Evolutionary conservation across 2,113 vertebrate species (phyloP), one percentile per base, ranked within the genome.

Genomic region (Cyanistes caeruleus): DNA sequence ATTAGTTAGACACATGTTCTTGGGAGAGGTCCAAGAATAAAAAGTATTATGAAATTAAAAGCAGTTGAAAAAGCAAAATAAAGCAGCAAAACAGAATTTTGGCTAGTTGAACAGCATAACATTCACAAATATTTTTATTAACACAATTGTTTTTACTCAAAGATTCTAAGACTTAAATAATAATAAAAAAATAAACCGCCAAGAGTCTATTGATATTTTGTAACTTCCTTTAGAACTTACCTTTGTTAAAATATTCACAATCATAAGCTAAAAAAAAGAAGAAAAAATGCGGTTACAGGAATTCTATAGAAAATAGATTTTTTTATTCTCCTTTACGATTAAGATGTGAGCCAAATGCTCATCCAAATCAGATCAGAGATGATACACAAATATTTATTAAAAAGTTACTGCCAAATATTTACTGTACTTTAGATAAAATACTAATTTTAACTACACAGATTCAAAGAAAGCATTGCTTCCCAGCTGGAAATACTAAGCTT

Each of bases 171-270:
- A 74, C 6, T 35, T 58, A 37, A 7, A 51, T 20, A 39, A 39
- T 39, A 39, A 39, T 10, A 12, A 25, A 49, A 67, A 39, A 27
- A 59, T 39, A 87, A 2, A 0, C 1, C 2, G 11, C 39, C 31
- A 55, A 49, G 7, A 74, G 48, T 51, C 9, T 30, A 20, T 0
- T 41, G 37, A n/a, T 17, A 55, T 82, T 62, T 89, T 84, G 31
- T 68, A 8, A 78, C 8, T 14, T 78, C 11, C 13, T 81, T 58
- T 5, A 51, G 35, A 70, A 48, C 98, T 97, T 97, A 99, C 99
- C 99, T 99, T 99, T 99, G 95, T 99, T 99, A 98, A 99, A 99
- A 98, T 98, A 99, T 97, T 99, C 99, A 98, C 99, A 99, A 74
- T 99, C 99, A 43, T 99, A 99, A 1, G 99, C 99, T 99, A 98